A percentile compares a stretch with the other conserved stretches of the same genome.
Conservation (phyloP, 2,113 vertebrate genomes). For the Azemiops feae region DNA sequence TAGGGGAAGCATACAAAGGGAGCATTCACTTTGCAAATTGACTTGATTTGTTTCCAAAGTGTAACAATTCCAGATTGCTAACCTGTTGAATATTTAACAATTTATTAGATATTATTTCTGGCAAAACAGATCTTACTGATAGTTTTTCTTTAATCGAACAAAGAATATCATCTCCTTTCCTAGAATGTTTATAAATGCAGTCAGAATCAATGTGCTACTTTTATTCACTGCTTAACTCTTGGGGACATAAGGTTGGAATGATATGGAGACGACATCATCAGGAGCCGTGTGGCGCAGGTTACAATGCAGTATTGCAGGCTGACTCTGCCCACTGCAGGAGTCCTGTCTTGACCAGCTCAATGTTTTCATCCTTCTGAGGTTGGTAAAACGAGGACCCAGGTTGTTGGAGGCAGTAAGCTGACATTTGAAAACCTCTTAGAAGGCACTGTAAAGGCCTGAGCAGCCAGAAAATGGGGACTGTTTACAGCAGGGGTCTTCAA, state of each 20-base stretch:
- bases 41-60: constrained; percentile 4
- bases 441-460: too few relatives aligned
- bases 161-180: neutral
- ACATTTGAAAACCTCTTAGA: too few relatives aligned
- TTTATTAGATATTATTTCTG: neutral
- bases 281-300: too few relatives aligned
- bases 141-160: neutral
- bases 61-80: neutral
- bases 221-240: neutral
- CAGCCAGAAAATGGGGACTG: too few relatives aligned
- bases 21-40: constrained; percentile 1
- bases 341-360: too few relatives aligned
- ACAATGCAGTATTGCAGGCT: too few relatives aligned
- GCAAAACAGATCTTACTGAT: neutral
- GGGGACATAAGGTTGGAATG: neutral
- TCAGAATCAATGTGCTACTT: neutral
- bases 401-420: too few relatives aligned
- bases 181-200: constrained; percentile 2
- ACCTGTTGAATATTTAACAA: neutral
- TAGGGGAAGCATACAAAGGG: neutral
- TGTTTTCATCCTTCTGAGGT: too few relatives aligned
- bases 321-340: too few relatives aligned
- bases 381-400: too few relatives aligned
- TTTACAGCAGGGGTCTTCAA: too few relatives aligned
- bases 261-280: neutral